Percentiles rank a stretch among this genome's conserved stretches.
These are phyloP conservation scores for Formica selysi DNA, from an alignment of 1,140 invertebrate species.

Conservation along the genomic window DNA sequence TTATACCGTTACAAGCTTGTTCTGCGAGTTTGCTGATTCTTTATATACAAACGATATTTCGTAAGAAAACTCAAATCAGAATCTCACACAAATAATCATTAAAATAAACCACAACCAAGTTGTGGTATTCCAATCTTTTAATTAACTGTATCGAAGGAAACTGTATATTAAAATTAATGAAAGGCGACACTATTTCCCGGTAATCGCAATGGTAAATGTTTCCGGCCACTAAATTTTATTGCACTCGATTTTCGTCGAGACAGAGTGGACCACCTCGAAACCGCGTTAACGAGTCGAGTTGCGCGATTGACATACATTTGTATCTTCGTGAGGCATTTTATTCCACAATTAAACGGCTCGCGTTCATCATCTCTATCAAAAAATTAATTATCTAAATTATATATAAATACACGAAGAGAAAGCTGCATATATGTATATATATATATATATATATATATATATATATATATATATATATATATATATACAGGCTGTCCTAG, in stretches of 20 bases:
- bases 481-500: no score
- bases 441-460: no score
- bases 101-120: background rate
- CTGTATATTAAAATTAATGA: conserved; percentile 51
- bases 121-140: conserved; percentile 45
- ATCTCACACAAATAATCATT: conserved; percentile 31
- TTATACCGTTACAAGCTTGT: conserved; percentile 29
- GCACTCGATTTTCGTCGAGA: conserved; percentile 46
- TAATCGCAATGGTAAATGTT: conserved; percentile 40
- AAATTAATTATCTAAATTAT: conserved; percentile 39
- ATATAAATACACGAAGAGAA: conserved; percentile 36
- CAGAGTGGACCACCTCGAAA: conserved; percentile 66
- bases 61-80: conserved; percentile 27
- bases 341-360: conserved; percentile 49
- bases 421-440: background rate
- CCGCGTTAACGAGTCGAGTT: conserved; percentile 56
- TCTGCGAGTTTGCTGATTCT: conserved; percentile 12
- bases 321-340: conserved; percentile 29
- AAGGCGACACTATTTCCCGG: conserved; percentile 20
- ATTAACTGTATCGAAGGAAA: conserved; percentile 23
- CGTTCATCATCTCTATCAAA: conserved; percentile 52
- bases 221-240: conserved; percentile 62
- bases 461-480: no score
- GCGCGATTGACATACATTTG: conserved; percentile 70
- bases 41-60: background rate